These are phyloP conservation scores for Diuraphis noxia DNA, from an alignment of 1,140 invertebrate genomes.

Conservation along the genomic window DNA sequence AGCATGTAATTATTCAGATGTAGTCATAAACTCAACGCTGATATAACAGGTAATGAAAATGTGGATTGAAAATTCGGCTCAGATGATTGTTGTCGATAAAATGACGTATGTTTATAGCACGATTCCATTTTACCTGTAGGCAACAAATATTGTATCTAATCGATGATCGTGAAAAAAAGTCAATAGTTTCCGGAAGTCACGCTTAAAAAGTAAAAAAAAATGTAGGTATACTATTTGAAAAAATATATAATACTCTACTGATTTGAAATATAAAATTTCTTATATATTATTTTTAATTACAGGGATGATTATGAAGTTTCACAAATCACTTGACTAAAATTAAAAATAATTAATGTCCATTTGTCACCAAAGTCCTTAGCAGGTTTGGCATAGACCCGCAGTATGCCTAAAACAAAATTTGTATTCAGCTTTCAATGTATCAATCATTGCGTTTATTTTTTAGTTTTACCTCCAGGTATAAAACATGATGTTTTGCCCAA, in stretches of 20 bases:
- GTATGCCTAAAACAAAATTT: too few relatives aligned
- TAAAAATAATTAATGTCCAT: too few relatives aligned
- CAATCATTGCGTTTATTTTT: too few relatives aligned
- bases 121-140: not conserved
- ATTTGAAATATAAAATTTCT: too few relatives aligned
- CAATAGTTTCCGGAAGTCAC: not conserved
- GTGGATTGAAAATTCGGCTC: not conserved
- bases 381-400: too few relatives aligned
- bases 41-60: not conserved
- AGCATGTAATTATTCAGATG: not conserved
- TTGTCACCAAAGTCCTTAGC: too few relatives aligned
- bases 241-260: not conserved
- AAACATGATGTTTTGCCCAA: too few relatives aligned
- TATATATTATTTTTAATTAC: too few relatives aligned
- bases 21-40: not conserved
- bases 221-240: not conserved
- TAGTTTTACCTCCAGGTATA: too few relatives aligned
- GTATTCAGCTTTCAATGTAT: too few relatives aligned
- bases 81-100: not conserved
- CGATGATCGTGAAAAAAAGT: not conserved
- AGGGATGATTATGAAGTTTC: too few relatives aligned
- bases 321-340: too few relatives aligned
- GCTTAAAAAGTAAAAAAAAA: not conserved
- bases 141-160: not conserved
- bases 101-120: not conserved